Evolutionary conservation across 2,113 vertebrate species (phyloP).

Genomic region (Leucopsar rothschildi): DNA sequence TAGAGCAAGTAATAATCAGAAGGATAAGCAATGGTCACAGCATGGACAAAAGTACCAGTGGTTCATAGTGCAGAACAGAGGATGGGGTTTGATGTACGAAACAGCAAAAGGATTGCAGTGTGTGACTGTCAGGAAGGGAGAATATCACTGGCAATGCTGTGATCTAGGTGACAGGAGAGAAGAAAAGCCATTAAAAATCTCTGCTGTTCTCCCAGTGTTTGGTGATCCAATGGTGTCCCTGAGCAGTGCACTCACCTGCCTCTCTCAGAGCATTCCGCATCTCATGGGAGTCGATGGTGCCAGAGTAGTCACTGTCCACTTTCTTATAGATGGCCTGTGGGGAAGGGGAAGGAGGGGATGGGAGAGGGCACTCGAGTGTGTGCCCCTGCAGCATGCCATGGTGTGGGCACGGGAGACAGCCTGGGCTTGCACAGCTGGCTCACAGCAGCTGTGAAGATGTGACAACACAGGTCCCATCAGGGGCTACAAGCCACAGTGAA

Average conservation of each 20-base stretch:
- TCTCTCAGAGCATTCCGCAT: constrained; percentile 76
- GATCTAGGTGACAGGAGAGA: background rate
- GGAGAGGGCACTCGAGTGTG: rapidly evolving
- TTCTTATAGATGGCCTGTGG: constrained; percentile 74
- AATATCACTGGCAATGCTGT: background rate
- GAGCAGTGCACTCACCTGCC: constrained; percentile 49
- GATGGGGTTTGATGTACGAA: background rate
- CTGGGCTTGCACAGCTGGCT: background rate
- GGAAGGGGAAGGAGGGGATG: background rate
- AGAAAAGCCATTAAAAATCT: background rate
- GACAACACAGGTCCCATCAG: background rate
- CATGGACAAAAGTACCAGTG: background rate
- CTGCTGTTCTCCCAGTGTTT: rapidly evolving
- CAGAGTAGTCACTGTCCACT: constrained; percentile 65
- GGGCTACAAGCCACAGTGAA: background rate
- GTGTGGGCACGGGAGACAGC: background rate
- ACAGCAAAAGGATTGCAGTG: background rate
- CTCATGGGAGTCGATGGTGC: constrained; percentile 74
- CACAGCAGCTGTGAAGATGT: background rate
- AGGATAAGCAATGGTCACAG: background rate
- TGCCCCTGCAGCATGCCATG: rapidly evolving
- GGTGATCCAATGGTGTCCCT: rapidly evolving
- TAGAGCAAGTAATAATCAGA: background rate
- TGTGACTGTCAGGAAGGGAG: background rate
- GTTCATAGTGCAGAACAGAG: background rate